Evolutionary conservation across 2,113 vertebrate species (phyloP).

Genomic region (Antechinus flavipes): DNA sequence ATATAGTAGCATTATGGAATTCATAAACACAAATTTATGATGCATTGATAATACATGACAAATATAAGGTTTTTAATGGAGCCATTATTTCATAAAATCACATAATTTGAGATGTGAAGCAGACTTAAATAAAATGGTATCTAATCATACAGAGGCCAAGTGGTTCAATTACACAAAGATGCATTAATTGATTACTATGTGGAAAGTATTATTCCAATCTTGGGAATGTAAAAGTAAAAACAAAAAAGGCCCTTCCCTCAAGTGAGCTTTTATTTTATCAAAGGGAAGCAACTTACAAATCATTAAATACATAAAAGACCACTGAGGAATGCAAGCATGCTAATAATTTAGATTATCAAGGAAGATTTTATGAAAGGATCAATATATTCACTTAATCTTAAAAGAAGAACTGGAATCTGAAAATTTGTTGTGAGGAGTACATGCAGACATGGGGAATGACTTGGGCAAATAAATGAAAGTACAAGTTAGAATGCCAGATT

Average conservation of each 20-base stretch:
- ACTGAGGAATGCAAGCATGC: not conserved
- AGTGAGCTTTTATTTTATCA: not conserved
- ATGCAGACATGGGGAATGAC: not conserved
- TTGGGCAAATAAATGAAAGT: not conserved
- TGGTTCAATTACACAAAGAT: not conserved
- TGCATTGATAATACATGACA: not conserved
- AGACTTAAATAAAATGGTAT: no score
- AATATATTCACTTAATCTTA: not conserved
- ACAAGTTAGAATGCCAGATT: not conserved
- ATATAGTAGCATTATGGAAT: not conserved
- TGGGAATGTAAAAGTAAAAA: not conserved
- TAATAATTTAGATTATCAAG: not conserved
- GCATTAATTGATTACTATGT: not conserved
- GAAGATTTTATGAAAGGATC: not conserved
- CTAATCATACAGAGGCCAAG: not conserved
- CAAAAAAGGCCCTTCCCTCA: not conserved
- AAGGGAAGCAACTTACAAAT: not conserved
- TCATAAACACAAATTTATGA: not conserved
- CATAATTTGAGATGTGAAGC: no score
- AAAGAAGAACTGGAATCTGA: not conserved
- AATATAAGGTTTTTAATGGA: not conserved
- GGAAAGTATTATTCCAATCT: not conserved
- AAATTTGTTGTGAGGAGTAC: not conserved
- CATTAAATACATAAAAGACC: not conserved
- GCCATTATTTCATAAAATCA: no score